Conservation (phyloP, 92 coral and sea anemone genomes). For the Virgularia gustaviana region DNA sequence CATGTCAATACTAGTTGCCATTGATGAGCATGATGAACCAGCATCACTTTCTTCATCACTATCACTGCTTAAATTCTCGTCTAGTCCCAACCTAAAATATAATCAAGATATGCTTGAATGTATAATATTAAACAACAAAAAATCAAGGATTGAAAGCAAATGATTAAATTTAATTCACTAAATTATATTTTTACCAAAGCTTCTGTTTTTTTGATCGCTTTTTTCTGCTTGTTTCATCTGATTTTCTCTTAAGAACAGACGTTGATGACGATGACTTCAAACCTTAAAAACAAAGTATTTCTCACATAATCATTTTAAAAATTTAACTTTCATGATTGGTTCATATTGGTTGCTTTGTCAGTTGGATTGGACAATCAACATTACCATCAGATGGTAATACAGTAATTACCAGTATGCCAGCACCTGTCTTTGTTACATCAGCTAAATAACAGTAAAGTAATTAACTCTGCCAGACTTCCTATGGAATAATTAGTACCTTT, state of each 20-base stretch:
- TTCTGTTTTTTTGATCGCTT: constrained; percentile 57
- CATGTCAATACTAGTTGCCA: neutral
- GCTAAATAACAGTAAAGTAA: neutral
- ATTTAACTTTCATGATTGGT: too few relatives aligned
- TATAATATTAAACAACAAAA: neutral
- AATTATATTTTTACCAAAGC: constrained; percentile 57
- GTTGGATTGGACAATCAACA: too few relatives aligned
- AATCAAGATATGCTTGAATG: too few relatives aligned
- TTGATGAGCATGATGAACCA: constrained; percentile 15
- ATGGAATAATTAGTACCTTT: constrained; percentile 63
- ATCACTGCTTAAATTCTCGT: constrained; percentile 40
- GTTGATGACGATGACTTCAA: too few relatives aligned
- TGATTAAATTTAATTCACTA: neutral
- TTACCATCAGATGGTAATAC: too few relatives aligned
- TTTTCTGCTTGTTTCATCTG: constrained; percentile 27
- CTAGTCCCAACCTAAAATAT: constrained; percentile 52
- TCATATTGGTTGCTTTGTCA: too few relatives aligned
- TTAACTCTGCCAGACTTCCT: neutral
- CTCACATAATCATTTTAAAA: too few relatives aligned
- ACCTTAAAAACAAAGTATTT: constrained; percentile 13
- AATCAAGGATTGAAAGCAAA: neutral
- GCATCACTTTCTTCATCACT: constrained; percentile 58
- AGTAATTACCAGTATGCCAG: too few relatives aligned
- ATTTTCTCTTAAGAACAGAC: constrained; percentile 58
- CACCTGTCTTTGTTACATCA: too few relatives aligned